Base-by-base conservation (phyloP, 2,113 vertebrate species). In the Chionodraco myersi region DNA sequence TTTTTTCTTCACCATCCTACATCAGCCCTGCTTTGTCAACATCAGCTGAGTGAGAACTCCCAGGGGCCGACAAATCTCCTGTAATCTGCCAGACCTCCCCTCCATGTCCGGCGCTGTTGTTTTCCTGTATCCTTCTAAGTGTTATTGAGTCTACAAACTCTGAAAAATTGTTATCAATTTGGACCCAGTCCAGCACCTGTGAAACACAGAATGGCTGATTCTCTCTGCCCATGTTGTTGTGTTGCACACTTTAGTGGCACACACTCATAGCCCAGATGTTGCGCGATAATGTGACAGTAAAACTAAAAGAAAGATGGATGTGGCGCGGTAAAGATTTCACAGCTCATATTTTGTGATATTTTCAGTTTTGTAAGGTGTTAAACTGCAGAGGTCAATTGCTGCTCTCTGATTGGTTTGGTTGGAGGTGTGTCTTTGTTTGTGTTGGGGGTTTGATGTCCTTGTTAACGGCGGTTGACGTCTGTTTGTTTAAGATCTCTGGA, bases 91-190 rank as follows among this genome's bases (percentile, higher is more conserved):
- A 79, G 75, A 82, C 82, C 84, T 66, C 87, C 87, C 77, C 74
- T 68, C 81, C 87, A 64, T 66, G 72, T 86, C 82, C 80, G 62
- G 67, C 34, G 18, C 79, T 83, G 62, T 58, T 76, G 79, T 83
- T 88, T 83, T 80, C 80, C 83, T 77, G 77, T 63, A 89, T 88
- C 79, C 79, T 75, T 86, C 82, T 86, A 84, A 88, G 75, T 84
- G 89, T 85, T 93, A 92, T 88, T 75, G 86, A 92, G 84, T 90
- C 85, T 51, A 76, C 81, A 75, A 89, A 88, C 80, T 80, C 72
- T 49, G 82, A 88, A 83, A 82, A 89, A 86, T 86, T 72, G 72
- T 82, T 76, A 79, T 86, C 89, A 87, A 81, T 82, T 87, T 91
- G 91, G 84, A 87, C 72, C 57, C 13, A 41, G 77, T 80, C 84